phyloP scores from a whole-genome alignment of 2,113 vertebrate species.

The Sylvilagus bachmani region DNA sequence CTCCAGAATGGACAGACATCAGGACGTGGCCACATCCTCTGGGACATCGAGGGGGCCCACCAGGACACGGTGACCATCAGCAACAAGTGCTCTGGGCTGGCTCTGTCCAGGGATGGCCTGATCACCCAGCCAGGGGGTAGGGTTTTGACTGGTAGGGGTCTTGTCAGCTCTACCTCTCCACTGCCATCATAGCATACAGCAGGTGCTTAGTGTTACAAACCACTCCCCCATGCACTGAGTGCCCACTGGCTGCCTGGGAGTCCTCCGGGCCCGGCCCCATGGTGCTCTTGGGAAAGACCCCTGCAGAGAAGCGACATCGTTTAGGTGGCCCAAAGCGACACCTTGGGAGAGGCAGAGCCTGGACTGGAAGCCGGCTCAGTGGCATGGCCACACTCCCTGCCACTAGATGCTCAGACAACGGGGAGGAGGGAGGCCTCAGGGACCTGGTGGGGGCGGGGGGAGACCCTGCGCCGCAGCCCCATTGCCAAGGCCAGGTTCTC shows the following conservation, averaged over 20 bases:
- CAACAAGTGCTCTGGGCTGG: background rate
- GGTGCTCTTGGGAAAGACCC: background rate
- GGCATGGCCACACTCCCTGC: background rate
- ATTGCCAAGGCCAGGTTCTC: background rate
- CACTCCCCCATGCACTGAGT: fast-evolving
- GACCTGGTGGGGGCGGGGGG: fast-evolving
- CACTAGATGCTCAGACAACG: background rate
- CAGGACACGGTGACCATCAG: background rate
- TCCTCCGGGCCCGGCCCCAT: background rate
- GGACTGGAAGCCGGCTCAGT: background rate
- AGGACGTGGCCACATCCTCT: background rate
- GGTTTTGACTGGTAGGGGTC: background rate
- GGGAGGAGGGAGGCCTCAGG: background rate
- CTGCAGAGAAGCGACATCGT: background rate
- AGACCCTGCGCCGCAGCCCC: background rate
- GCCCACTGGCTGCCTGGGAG: background rate
- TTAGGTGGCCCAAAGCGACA: background rate
- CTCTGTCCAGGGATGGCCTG: background rate
- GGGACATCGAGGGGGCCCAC: background rate
- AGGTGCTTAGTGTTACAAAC: background rate
- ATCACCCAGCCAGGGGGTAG: fast-evolving
- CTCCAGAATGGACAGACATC: background rate
- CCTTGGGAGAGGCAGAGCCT: background rate
- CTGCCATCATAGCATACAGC: background rate
- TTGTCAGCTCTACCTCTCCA: background rate